Conservation (phyloP, 2,888 invertebrate genomes). For the Eugnorisma glareosa region DNA sequence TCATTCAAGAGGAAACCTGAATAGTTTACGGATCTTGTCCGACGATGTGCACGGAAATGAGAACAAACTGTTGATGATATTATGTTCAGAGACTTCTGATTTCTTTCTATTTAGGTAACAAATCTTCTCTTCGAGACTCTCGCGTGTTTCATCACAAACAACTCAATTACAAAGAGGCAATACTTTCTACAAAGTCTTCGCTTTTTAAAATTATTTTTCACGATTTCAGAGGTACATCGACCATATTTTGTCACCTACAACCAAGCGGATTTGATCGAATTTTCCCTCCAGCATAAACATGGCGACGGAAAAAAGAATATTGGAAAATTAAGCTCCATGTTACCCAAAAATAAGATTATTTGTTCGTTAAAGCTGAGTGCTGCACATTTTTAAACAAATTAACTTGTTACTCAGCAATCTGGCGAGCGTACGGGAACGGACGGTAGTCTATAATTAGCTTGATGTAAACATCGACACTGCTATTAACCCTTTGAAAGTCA, state of each 20-base stretch:
- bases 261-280: constrained; percentile 30
- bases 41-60: not conserved
- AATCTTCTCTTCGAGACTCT: not conserved
- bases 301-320: constrained; percentile 48
- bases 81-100: not conserved
- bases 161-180: not conserved
- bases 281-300: constrained; percentile 28
- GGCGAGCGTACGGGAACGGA: not conserved
- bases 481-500: constrained; percentile 71
- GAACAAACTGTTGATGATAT: not conserved
- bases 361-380: constrained; percentile 35
- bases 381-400: constrained; percentile 47
- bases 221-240: constrained; percentile 6
- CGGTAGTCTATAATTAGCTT: constrained; percentile 29
- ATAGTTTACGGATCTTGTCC: constrained; percentile 28
- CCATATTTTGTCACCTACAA: constrained; percentile 19
- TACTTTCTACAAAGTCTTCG: not conserved
- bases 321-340: constrained; percentile 37
- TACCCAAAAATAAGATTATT: constrained; percentile 49
- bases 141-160: not conserved
- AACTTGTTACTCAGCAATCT: constrained; percentile 22
- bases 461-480: constrained; percentile 55
- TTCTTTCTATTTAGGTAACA: not conserved
- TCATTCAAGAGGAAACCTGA: constrained; percentile 31
- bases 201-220: not conserved